Conservation (phyloP, 1,140 invertebrate genomes). For the Lasaia peninsularis region DNA sequence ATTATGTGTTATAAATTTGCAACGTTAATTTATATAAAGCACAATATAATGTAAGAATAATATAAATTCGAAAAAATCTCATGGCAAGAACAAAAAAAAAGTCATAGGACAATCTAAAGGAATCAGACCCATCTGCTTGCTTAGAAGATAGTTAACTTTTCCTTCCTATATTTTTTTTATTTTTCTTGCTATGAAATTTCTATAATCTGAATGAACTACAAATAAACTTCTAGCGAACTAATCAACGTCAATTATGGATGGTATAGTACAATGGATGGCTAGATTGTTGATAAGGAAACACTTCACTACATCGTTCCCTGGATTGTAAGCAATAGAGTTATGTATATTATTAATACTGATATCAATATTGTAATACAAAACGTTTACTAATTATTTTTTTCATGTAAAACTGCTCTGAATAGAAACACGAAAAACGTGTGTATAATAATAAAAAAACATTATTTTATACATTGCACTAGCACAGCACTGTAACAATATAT, state of each 20-base stretch:
- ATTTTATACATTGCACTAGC: neutral
- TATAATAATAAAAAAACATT: neutral
- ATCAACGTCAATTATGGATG: neutral
- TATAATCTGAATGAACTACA: too few species aligned
- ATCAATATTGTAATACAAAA: neutral
- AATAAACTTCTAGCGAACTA: neutral
- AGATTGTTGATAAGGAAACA: neutral
- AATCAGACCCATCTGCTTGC: too few species aligned
- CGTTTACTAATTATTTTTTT: neutral
- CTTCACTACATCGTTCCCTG: neutral
- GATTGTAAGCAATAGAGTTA: neutral
- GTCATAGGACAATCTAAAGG: too few species aligned
- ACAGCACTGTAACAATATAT: neutral
- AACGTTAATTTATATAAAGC: too few species aligned
- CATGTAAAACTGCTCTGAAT: constrained; percentile 1
- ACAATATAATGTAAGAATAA: too few species aligned
- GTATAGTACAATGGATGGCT: constrained; percentile 9
- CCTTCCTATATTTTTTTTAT: too few species aligned
- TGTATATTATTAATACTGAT: constrained; percentile 5
- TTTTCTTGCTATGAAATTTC: too few species aligned
- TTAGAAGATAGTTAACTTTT: too few species aligned
- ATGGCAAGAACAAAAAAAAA: too few species aligned
- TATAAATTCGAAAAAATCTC: too few species aligned
- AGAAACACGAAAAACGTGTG: neutral
- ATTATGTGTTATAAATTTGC: too few species aligned